Conservation (phyloP, 2,113 vertebrate genomes). For the Nothocercus nigrocapillus region DNA sequence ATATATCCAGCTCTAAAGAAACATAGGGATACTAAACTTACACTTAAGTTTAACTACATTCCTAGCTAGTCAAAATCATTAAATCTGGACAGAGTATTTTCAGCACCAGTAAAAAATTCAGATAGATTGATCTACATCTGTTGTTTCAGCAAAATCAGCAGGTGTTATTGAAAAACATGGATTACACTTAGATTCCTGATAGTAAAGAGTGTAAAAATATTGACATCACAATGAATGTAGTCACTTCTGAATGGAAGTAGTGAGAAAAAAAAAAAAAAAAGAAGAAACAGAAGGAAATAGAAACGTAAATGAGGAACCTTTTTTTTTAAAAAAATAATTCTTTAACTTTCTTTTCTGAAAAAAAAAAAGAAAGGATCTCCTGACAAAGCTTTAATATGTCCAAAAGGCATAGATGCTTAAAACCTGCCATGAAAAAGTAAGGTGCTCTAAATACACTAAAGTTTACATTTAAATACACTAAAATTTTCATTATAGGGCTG, state of each 20-base stretch:
- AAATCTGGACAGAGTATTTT: not conserved
- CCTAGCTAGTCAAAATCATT: not conserved
- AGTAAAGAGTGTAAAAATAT: not conserved
- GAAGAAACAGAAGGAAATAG: rapidly evolving
- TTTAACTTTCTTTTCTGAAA: not conserved
- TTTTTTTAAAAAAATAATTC: not conserved
- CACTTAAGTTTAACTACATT: not conserved
- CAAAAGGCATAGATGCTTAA: not conserved
- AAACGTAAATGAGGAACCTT: not conserved
- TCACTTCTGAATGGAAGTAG: not conserved
- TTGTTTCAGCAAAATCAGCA: not conserved
- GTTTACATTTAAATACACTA: not conserved
- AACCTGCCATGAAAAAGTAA: not conserved
- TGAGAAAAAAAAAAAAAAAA: not conserved
- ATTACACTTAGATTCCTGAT: not conserved
- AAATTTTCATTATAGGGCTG: not conserved
- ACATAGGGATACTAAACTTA: not conserved
- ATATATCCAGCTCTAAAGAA: not conserved
- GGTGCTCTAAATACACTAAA: not conserved
- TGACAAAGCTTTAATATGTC: not conserved
- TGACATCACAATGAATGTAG: not conserved
- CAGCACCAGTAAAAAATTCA: not conserved
- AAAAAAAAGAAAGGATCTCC: not conserved
- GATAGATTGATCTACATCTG: not conserved
- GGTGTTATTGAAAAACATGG: not conserved